Evolutionary conservation across 1,140 invertebrate genomes (phyloP), one percentile per base, ranked within the genome.

Genomic region (Onthophagus taurus): DNA sequence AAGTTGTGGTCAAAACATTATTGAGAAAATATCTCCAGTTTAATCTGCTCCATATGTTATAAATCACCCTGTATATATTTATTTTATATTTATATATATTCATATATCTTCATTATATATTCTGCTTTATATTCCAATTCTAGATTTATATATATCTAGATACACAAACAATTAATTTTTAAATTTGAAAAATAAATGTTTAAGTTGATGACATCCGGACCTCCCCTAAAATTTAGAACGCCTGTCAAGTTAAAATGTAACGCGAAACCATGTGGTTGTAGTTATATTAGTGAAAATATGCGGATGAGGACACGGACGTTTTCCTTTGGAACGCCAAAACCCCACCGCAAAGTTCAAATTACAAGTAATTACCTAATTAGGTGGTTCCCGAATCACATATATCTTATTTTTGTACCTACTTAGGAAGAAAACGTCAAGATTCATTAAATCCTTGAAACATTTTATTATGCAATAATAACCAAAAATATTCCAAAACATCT

Each of bases 271-370:
- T 26, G 23, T 26, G 23, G 23, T 26, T 26, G 23, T n/a, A 26
- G 23, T 26, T 26, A 26, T n/a, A n/a, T n/a, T n/a, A n/a, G n/a
- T n/a, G n/a, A n/a, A n/a, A n/a, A n/a, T n/a, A n/a, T n/a, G 23
- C n/a, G 6, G 23, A 26, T 7, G 23, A 26, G 23, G 39, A 42
- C 31, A 24, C 39, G 39, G 39, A 42, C n/a, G n/a, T n/a, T 42
- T 29, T 42, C 18, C 12, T 42, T 31, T 8, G 23, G 29, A 29
- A 16, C 18, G 39, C 26, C 12, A 42, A 4, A 23, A 23, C 23
- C 37, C 9, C 17, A 23, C 8, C 13, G 13, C 11, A 9, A 29
- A 16, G 29, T 26, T 26, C 19, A 13, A 20, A 42, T 12, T 8
- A 6, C 24, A 26, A 17, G 31, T 42, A 29, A 42, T 29, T 8